Conservation (phyloP, 2,113 vertebrate genomes). For the Labrus mixtus region DNA sequence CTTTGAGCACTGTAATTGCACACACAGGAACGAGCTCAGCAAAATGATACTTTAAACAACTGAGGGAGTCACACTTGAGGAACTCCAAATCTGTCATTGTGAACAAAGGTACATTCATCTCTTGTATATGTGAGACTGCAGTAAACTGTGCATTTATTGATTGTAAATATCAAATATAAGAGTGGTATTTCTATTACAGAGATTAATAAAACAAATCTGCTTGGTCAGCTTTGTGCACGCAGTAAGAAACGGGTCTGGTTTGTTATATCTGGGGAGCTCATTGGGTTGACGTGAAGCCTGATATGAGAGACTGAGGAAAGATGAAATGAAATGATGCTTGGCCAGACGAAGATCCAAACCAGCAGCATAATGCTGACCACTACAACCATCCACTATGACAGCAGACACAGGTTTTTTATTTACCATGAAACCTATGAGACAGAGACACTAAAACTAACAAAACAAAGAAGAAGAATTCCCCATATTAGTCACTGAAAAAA, state of each 20-base stretch:
- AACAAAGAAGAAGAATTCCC: constrained; percentile 12
- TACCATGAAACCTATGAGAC: constrained; percentile 72
- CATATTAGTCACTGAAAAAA: not conserved
- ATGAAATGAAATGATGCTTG: constrained; percentile 81
- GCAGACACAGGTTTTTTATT: constrained; percentile 72
- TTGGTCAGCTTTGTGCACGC: constrained; percentile 13
- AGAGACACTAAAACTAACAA: constrained; percentile 49
- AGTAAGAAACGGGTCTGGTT: constrained; percentile 48
- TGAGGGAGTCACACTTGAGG: constrained; percentile 58
- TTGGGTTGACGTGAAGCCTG: constrained; percentile 46
- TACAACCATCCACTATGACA: constrained; percentile 60
- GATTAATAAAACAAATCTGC: constrained; percentile 35
- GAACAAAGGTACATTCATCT: constrained; percentile 63
- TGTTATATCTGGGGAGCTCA: constrained; percentile 64
- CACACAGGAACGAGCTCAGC: constrained; percentile 60
- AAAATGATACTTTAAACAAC: constrained; percentile 69
- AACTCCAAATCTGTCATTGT: constrained; percentile 56
- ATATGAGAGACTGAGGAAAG: constrained; percentile 69
- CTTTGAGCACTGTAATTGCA: constrained; percentile 71
- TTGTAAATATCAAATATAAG: constrained; percentile 60
- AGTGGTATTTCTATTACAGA: constrained; percentile 30
- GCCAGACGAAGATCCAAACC: constrained; percentile 50
- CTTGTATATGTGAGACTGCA: constrained; percentile 24
- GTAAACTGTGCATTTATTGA: constrained; percentile 44
- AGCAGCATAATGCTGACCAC: constrained; percentile 59